These are phyloP conservation scores for Cossypha polioptera DNA, from an alignment of 2,797 vertebrate genomes.

Conservation along the genomic window DNA sequence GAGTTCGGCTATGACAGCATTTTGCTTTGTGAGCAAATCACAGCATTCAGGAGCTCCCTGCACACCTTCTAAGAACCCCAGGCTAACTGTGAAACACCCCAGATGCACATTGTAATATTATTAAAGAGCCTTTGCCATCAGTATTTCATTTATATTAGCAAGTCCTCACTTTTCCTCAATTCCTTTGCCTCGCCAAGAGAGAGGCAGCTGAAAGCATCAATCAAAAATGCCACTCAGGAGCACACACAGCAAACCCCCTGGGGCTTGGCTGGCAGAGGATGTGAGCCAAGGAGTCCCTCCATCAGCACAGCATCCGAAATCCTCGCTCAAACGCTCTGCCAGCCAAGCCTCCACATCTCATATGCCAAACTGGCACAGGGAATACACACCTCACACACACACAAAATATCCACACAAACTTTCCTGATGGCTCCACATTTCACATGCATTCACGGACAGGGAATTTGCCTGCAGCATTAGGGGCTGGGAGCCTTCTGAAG, in stretches of 20 bases:
- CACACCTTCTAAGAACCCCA: neutral
- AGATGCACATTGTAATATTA: neutral
- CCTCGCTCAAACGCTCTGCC: neutral
- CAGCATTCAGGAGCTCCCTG: neutral
- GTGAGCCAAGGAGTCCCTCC: neutral
- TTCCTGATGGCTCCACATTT: neutral
- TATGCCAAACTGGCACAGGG: neutral
- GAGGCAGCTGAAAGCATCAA: slow-evolving; percentile 45
- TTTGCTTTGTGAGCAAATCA: neutral
- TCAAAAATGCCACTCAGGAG: slow-evolving; percentile 40
- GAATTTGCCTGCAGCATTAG: neutral
- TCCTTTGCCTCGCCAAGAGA: neutral
- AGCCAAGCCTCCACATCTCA: slow-evolving; percentile 3
- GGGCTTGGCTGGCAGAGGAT: neutral
- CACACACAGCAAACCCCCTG: neutral
- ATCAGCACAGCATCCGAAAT: neutral
- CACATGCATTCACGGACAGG: neutral
- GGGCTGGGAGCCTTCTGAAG: neutral
- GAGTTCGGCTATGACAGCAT: neutral
- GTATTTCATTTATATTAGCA: slow-evolving; percentile 34
- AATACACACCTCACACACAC: neutral
- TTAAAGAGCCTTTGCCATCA: neutral
- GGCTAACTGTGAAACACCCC: slow-evolving; percentile 6
- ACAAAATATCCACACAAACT: neutral
- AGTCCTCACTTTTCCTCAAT: neutral